Conservation (phyloP, 2,888 invertebrate genomes). For the Pteria penguin region DNA sequence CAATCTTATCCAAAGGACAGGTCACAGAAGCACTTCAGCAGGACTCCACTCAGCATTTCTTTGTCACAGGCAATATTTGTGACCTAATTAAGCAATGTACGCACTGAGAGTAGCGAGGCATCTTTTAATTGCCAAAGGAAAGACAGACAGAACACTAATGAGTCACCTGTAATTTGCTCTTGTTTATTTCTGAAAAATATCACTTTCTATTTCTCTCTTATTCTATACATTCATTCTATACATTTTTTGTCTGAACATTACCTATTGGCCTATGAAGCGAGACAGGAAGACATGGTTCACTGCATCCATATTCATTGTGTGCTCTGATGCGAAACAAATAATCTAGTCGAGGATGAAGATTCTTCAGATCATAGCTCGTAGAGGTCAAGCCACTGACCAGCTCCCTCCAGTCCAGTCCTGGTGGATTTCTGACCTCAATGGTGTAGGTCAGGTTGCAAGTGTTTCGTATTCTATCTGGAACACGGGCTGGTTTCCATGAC, state of each 20-base stretch:
- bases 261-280: constrained; percentile 68
- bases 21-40: too few relatives aligned
- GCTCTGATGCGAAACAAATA: constrained; percentile 97
- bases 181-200: too few relatives aligned
- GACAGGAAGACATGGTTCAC: constrained; percentile 80
- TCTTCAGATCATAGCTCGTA: constrained; percentile 54
- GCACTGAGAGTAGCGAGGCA: too few relatives aligned
- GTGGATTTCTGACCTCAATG: constrained; percentile 85
- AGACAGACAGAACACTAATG: too few relatives aligned
- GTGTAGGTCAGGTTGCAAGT: constrained; percentile 68
- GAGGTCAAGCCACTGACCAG: constrained; percentile 63
- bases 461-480: constrained; percentile 61
- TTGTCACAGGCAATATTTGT: too few relatives aligned
- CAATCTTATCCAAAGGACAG: too few relatives aligned
- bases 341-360: constrained; percentile 93
- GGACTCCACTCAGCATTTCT: too few relatives aligned
- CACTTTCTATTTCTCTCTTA: too few relatives aligned
- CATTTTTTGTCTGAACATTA: constrained; percentile 38
- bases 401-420: constrained; percentile 74
- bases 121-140: too few relatives aligned
- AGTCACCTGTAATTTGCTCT: too few relatives aligned
- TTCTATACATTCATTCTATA: too few relatives aligned
- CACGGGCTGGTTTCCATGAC: constrained; percentile 71
- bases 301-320: constrained; percentile 97
- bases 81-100: too few relatives aligned